A percentile compares a stretch with the other conserved stretches of the same genome.
These are phyloP conservation scores for Proales similis DNA, from an alignment of 1,140 invertebrate genomes.

Conservation along the genomic window DNA sequence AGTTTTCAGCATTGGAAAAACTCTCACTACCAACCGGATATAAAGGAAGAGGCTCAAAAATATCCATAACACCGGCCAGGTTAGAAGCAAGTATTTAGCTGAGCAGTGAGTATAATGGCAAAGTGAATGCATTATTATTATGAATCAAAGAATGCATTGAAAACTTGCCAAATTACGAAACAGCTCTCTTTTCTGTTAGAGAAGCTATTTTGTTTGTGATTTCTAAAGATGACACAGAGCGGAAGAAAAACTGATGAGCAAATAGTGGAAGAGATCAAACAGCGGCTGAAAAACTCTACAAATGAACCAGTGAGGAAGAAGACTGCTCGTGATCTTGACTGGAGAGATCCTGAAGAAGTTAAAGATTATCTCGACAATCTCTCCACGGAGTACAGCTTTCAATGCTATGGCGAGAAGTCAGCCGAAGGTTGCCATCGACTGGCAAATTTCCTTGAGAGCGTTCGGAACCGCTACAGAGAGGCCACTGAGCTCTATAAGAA, in stretches of 20 bases:
- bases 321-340: conserved; percentile 15
- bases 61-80: conserved; percentile 6
- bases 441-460: conserved; percentile 36
- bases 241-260: conserved; percentile 13
- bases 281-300: conserved; percentile 8
- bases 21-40: conserved; percentile 14
- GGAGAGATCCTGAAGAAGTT: conserved; percentile 34
- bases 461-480: not conserved
- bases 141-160: conserved; percentile 11
- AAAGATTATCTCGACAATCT: conserved; percentile 38
- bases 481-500: conserved; percentile 35
- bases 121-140: conserved; percentile 4
- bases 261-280: not conserved
- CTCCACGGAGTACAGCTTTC: conserved; percentile 33
- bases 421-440: conserved; percentile 35
- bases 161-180: not conserved
- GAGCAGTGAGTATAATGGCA: not conserved
- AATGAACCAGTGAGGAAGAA: not conserved
- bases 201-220: not conserved
- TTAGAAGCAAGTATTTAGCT: conserved; percentile 1
- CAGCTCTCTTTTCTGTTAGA: too few species aligned
- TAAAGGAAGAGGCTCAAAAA: conserved; percentile 24
- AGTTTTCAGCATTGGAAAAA: not conserved
- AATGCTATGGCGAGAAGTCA: conserved; percentile 30
- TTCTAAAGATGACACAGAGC: too few species aligned